A percentile compares a stretch with the other conserved stretches of the same genome.
These are phyloP conservation scores for Aeoliscus strigatus DNA, from an alignment of 2,797 vertebrate genomes.

Conservation along the genomic window DNA sequence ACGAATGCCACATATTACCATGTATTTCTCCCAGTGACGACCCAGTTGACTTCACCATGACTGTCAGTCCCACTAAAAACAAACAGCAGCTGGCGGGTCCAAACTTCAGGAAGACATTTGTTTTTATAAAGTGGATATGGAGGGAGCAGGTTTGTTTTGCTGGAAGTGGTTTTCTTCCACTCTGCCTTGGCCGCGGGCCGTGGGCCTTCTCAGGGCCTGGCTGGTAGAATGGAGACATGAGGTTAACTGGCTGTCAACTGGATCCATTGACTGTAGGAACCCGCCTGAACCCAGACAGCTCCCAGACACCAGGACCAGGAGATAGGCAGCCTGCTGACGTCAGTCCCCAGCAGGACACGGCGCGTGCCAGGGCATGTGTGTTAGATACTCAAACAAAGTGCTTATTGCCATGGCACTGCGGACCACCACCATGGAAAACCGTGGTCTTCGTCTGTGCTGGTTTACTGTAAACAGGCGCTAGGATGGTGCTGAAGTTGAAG, in stretches of 20 bases:
- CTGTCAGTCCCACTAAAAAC: slow-evolving; percentile 58
- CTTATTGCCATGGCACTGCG: slow-evolving; percentile 42
- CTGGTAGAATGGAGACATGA: slow-evolving; percentile 30
- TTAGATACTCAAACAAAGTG: slow-evolving; percentile 63
- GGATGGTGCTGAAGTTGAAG: slow-evolving; percentile 37
- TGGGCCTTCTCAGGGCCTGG: slow-evolving; percentile 37
- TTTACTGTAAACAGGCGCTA: slow-evolving; percentile 59
- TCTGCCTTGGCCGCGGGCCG: slow-evolving; percentile 37
- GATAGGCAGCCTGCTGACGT: slow-evolving; percentile 57
- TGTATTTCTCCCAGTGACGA: slow-evolving; percentile 14
- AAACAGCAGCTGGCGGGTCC: slow-evolving; percentile 61
- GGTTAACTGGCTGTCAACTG: slow-evolving; percentile 34
- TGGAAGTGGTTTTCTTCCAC: slow-evolving; percentile 69
- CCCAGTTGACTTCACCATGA: slow-evolving; percentile 46
- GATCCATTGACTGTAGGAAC: slow-evolving; percentile 27
- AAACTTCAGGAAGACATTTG: slow-evolving; percentile 66
- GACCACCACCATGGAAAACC: slow-evolving; percentile 65
- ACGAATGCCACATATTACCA: slow-evolving; percentile 41
- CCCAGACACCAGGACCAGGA: slow-evolving; percentile 22
- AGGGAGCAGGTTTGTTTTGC: slow-evolving; percentile 67
- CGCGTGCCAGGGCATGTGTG: slow-evolving; percentile 49
- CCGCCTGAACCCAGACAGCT: slow-evolving; percentile 25
- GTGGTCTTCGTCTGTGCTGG: slow-evolving; percentile 25
- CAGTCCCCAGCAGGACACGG: slow-evolving; percentile 47
- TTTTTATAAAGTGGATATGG: slow-evolving; percentile 63